phyloP scores from a whole-genome alignment of 1,140 invertebrate genomes.

The Drosophila lini region DNA sequence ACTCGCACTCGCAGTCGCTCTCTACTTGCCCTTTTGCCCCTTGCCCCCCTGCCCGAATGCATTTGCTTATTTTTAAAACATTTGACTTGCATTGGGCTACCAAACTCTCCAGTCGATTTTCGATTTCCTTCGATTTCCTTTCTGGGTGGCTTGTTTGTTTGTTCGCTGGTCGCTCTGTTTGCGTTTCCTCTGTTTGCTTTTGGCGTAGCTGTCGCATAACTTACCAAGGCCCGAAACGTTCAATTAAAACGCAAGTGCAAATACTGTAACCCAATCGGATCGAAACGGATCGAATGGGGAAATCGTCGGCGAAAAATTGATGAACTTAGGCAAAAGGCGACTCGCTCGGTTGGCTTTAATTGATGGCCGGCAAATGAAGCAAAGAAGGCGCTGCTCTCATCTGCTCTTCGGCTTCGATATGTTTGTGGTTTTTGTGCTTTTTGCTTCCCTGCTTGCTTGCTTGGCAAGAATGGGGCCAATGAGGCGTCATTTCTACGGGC shows the following conservation, averaged over 20 bases:
- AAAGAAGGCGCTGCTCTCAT: slow-evolving; percentile 23
- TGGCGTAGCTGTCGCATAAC: slow-evolving; percentile 72
- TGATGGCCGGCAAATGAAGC: slow-evolving; percentile 56
- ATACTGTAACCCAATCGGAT: slow-evolving; percentile 73
- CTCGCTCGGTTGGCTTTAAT: slow-evolving; percentile 62
- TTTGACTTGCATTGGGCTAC: slow-evolving; percentile 49
- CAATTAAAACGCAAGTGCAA: slow-evolving; percentile 64
- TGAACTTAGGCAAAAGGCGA: slow-evolving; percentile 50
- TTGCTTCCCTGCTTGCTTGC: slow-evolving; percentile 20
- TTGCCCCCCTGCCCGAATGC: slow-evolving; percentile 12
- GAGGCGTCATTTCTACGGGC: slow-evolving; percentile 49
- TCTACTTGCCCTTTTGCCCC: background rate
- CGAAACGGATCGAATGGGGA: slow-evolving; percentile 11
- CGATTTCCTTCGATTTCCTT: background rate
- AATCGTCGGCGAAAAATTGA: slow-evolving; percentile 31
- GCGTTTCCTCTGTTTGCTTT: slow-evolving; percentile 56
- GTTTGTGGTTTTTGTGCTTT: slow-evolving; percentile 47
- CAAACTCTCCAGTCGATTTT: slow-evolving; percentile 29
- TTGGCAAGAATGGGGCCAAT: slow-evolving; percentile 46
- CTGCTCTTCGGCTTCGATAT: slow-evolving; percentile 24
- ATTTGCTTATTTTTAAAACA: slow-evolving; percentile 50
- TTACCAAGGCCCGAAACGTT: slow-evolving; percentile 42
- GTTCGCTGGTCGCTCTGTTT: slow-evolving; percentile 42
- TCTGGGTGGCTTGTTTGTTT: slow-evolving; percentile 62
- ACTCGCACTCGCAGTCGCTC: background rate